Conservation (phyloP, 1,140 invertebrate species). For the Drosophila seguyi region DNA sequence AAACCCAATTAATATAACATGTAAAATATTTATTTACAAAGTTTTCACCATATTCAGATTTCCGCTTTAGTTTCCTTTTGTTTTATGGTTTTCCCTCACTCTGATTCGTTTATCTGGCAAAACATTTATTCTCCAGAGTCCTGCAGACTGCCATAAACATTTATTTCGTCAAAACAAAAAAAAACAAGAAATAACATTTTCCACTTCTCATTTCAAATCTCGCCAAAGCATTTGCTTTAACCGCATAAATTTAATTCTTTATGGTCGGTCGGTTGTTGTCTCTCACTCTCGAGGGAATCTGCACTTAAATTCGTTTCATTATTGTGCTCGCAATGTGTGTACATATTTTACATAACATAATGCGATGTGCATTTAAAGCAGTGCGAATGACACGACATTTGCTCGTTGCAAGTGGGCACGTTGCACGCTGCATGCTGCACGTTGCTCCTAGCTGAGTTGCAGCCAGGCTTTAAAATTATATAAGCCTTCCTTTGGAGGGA, state of each 20-base stretch:
- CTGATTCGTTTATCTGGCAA: constrained; percentile 5
- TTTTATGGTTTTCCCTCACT: constrained; percentile 7
- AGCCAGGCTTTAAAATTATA: constrained; percentile 70
- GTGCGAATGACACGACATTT: constrained; percentile 19
- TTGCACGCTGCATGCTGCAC: constrained; percentile 3
- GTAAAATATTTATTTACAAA: not conserved
- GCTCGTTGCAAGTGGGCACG: constrained; percentile 10
- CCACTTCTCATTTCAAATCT: constrained; percentile 14
- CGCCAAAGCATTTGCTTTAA: constrained; percentile 22
- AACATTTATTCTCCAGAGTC: constrained; percentile 5
- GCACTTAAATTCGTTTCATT: constrained; percentile 47
- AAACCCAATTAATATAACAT: not conserved
- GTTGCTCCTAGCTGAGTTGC: constrained; percentile 1
- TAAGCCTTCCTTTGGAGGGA: constrained; percentile 44
- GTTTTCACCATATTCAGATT: not conserved
- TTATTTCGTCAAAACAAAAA: constrained; percentile 14
- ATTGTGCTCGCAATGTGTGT: constrained; percentile 1
- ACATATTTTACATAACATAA: constrained; percentile 45
- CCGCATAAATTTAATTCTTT: constrained; percentile 30
- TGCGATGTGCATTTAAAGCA: constrained; percentile 61
- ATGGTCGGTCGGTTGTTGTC: constrained; percentile 2
- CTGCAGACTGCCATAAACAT: constrained; percentile 14
- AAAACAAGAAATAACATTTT: constrained; percentile 1
- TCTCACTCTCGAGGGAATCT: constrained; percentile 11
- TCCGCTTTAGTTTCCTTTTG: not conserved